Evolutionary conservation across 2,888 invertebrate genomes (phyloP).

Genomic region (Dioctria rufipes): DNA sequence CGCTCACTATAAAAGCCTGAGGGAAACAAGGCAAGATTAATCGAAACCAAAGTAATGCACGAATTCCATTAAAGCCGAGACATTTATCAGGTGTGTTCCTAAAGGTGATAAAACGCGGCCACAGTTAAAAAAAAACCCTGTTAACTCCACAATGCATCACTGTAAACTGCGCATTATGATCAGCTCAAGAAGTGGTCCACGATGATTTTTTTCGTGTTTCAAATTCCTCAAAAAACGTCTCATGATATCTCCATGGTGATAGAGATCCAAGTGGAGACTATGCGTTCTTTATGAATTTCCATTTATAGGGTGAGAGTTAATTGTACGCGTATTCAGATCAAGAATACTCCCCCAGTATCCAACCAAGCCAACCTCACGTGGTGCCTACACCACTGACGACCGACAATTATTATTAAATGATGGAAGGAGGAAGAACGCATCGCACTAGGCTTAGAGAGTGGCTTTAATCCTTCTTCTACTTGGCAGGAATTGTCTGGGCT

Average conservation of each 20-base stretch:
- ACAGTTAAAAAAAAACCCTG: neutral
- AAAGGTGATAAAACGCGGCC: slow-evolving; percentile 22
- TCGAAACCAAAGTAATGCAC: slow-evolving; percentile 29
- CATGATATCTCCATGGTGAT: slow-evolving; percentile 28
- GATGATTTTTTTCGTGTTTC: slow-evolving; percentile 8
- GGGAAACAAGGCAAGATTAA: neutral
- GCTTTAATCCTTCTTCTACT: slow-evolving; percentile 52
- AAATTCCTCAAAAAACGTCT: slow-evolving; percentile 18
- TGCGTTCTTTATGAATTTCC: slow-evolving; percentile 51
- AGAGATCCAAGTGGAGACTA: neutral
- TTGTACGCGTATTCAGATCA: slow-evolving; percentile 51
- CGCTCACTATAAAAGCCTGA: neutral
- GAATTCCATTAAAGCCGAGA: slow-evolving; percentile 34
- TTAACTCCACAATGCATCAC: neutral
- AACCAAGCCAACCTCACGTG: neutral
- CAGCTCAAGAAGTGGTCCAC: slow-evolving; percentile 27
- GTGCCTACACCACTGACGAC: neutral
- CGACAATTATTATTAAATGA: neutral
- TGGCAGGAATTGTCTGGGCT: slow-evolving; percentile 41
- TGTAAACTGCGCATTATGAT: slow-evolving; percentile 16
- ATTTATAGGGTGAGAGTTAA: slow-evolving; percentile 56
- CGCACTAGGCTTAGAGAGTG: slow-evolving; percentile 6
- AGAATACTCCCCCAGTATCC: slow-evolving; percentile 8
- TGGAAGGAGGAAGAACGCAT: neutral
- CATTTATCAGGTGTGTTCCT: slow-evolving; percentile 29